Evolutionary conservation across 2,113 vertebrate genomes (phyloP), one percentile per base, ranked within the genome.

Genomic region (Vidua macroura): DNA sequence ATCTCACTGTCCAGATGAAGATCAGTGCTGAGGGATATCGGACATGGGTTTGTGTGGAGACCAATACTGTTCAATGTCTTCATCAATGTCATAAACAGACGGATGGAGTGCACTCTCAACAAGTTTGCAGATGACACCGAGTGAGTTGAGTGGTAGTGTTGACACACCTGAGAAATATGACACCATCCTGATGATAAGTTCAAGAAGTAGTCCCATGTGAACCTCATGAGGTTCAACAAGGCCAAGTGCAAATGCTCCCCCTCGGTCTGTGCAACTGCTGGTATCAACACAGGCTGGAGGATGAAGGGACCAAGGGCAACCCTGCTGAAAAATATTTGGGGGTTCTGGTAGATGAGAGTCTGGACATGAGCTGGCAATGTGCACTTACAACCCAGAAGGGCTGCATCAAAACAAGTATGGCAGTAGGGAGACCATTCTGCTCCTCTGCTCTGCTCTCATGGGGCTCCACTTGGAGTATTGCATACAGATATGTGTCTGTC

Each of bases 191-290:
- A 72, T 2, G 8, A 46, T 5, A 33, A 51, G 4, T 48, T 88
- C 0, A 6, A 62, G 28, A 51, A 41, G 18, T 15, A 30, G 5
- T 27, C 9, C 49, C 14, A 9, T 19, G 14, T 52, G 37, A 77
- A n/a, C 17, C 2, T 70, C 30, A 10, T 20, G 69, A 64, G 8
- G 27, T 24, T 85, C 22, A 46, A 14, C 22, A 85, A 59, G 23
- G 22, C 5, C 64, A 33, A 53, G 23, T 39, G 17, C 10, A 70
- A 39, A 13, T n/a, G 13, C 31, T 69, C 23, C 35, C 24, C 5
- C 8, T 30, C 33, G 10, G 16, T 69, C 10, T 4, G 17, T n/a
- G 21, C 37, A 63, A 15, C 0, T 1, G 15, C 7, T 0, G 0
- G 1, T 64, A 59, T 19, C 17, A 82, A 4, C 11, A 46, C 1